Percentiles rank a stretch among this genome's conserved stretches.
phyloP scores from a whole-genome alignment of 2,888 invertebrate species.

The Xanthorhoe designata region DNA sequence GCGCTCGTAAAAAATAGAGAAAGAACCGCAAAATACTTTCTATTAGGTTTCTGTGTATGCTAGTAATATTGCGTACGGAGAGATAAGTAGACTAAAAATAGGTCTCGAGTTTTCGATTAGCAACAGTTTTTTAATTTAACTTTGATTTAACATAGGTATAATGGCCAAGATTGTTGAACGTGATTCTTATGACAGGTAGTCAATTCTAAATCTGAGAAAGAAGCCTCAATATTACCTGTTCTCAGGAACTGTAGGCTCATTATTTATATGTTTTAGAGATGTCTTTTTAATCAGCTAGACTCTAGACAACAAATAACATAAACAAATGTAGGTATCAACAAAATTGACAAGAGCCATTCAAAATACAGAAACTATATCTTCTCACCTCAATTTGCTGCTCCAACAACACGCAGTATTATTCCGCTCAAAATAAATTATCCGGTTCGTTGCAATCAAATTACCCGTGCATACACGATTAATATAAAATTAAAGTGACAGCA shows the following conservation, averaged over 20 bases:
- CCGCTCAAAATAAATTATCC: constrained; percentile 25
- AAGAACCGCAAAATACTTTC: constrained; percentile 77
- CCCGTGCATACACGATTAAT: constrained; percentile 32
- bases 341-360: not conserved
- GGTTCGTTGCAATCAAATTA: constrained; percentile 30
- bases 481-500: constrained; percentile 36
- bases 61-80: constrained; percentile 68
- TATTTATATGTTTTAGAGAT: too few relatives aligned
- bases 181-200: too few relatives aligned
- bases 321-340: not conserved
- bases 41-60: constrained; percentile 70
- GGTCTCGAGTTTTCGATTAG: not conserved
- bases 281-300: too few relatives aligned
- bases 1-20: constrained; percentile 79
- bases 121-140: not conserved
- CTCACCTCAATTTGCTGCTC: constrained; percentile 12
- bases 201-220: too few relatives aligned
- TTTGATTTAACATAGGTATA: too few relatives aligned
- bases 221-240: too few relatives aligned
- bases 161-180: too few relatives aligned
- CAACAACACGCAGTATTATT: constrained; percentile 20
- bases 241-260: too few relatives aligned
- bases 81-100: not conserved
- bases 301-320: not conserved
- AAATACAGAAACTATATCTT: constrained; percentile 5